Percentiles rank a stretch among this genome's conserved stretches.
Conservation (phyloP, 2,113 vertebrate species). For the Hepsetus odoe region DNA sequence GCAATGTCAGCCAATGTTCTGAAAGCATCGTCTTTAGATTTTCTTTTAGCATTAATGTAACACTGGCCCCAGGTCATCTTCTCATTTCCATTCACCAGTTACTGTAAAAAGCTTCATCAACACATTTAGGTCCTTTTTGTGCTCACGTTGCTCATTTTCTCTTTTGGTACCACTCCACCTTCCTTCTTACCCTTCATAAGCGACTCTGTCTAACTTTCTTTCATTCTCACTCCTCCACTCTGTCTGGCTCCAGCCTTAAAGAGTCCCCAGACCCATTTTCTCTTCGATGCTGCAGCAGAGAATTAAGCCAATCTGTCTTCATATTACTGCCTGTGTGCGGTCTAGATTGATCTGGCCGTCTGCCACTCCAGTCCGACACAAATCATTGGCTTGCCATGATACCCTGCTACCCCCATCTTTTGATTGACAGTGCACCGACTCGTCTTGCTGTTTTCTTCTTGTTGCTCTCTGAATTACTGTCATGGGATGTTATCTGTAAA, state of each 20-base stretch:
- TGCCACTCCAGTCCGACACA: conserved; percentile 59
- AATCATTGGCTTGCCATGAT: conserved; percentile 67
- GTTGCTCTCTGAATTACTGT: conserved; percentile 53
- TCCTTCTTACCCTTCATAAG: not conserved
- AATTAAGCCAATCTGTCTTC: conserved; percentile 77
- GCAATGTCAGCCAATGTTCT: conserved; percentile 27
- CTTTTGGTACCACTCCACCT: no score
- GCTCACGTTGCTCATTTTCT: no score
- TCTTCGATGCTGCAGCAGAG: conserved; percentile 67
- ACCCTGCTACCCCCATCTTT: conserved; percentile 67
- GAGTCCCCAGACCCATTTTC: conserved; percentile 69
- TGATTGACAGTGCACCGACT: conserved; percentile 71
- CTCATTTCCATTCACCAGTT: conserved; percentile 32
- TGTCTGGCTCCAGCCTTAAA: conserved; percentile 65
- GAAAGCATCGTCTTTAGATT: conserved; percentile 13
- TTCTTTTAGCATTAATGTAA: conserved; percentile 8
- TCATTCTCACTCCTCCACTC: conserved; percentile 15
- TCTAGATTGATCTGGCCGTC: conserved; percentile 75
- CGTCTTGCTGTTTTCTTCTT: conserved; percentile 63
- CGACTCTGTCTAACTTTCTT: not conserved
- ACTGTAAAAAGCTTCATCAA: conserved; percentile 18
- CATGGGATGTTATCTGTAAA: conserved; percentile 73
- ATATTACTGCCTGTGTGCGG: conserved; percentile 67
- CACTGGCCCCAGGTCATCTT: not conserved
- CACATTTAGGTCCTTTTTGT: not conserved